Conservation (phyloP, 2,888 invertebrate species). For the Blomia tropicalis region DNA sequence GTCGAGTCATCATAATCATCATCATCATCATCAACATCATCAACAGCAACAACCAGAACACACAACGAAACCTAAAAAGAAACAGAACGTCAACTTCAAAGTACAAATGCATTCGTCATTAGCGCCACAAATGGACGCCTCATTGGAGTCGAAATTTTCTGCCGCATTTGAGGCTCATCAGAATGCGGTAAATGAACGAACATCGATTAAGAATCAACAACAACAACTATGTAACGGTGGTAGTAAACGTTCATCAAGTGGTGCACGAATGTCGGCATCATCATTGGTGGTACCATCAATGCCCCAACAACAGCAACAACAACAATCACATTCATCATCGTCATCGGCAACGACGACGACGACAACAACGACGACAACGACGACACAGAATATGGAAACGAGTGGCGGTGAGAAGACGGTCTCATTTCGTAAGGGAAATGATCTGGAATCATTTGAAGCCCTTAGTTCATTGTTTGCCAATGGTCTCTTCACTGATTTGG, state of each 20-base stretch:
- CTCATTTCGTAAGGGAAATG: slow-evolving; percentile 20
- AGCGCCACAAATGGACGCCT: slow-evolving; percentile 11
- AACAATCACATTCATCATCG: too few species aligned
- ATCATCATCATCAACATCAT: background rate
- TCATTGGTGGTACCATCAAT: too few species aligned
- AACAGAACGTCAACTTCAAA: too few species aligned
- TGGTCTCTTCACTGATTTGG: slow-evolving; percentile 22
- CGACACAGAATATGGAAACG: background rate
- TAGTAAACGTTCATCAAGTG: background rate
- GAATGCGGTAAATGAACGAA: background rate
- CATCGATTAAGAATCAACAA: too few species aligned
- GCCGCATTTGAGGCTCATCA: slow-evolving; percentile 17
- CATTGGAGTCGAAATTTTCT: slow-evolving; percentile 15
- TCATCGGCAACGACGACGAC: too few species aligned
- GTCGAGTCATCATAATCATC: background rate
- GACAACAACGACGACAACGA: slow-evolving; percentile 2
- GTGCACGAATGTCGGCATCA: too few species aligned
- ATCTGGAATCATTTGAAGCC: slow-evolving; percentile 22
- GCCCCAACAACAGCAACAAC: too few species aligned
- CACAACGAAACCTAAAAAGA: too few species aligned
- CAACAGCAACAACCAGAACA: too few species aligned
- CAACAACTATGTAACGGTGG: background rate
- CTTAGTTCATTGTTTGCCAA: slow-evolving; percentile 20
- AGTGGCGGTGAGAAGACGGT: slow-evolving; percentile 18
- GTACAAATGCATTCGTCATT: slow-evolving; percentile 13